A percentile compares a stretch with the other conserved stretches of the same genome.
These are phyloP conservation scores for Ptychobarbus kaznakovi DNA, from an alignment of 2,797 vertebrate genomes.

Conservation along the genomic window DNA sequence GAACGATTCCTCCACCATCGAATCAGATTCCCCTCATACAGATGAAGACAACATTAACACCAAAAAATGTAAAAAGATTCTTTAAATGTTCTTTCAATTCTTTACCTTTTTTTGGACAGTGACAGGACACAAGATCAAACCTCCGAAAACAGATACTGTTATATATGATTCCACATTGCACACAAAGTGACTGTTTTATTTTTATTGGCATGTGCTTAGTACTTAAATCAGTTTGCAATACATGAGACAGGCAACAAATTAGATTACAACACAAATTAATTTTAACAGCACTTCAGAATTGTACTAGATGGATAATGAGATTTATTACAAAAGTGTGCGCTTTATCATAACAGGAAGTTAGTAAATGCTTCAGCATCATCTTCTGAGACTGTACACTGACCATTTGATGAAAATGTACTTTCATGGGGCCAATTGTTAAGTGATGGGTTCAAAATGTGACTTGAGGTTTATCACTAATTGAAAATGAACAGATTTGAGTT, in stretches of 20 bases:
- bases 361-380: conserved; percentile 49
- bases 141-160: conserved; percentile 38
- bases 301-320: neutral
- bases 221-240: conserved; percentile 27
- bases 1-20: neutral
- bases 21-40: conserved; percentile 25
- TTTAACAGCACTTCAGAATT: neutral
- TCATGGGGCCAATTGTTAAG: conserved; percentile 73
- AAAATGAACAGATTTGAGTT: neutral
- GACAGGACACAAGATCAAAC: conserved; percentile 9
- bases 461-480: neutral
- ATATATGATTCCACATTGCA: conserved; percentile 49
- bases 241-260: neutral
- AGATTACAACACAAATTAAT: neutral
- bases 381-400: conserved; percentile 57
- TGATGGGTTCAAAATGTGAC: conserved; percentile 57
- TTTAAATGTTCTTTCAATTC: conserved; percentile 20
- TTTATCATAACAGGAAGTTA: conserved; percentile 39
- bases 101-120: neutral
- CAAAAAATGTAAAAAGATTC: conserved; percentile 18
- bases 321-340: conserved; percentile 43
- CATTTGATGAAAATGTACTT: conserved; percentile 54
- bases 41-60: conserved; percentile 10
- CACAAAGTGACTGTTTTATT: conserved; percentile 26
- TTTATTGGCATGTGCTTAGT: conserved; percentile 27